Conservation (phyloP, 1,140 invertebrate genomes). For the Charaxes varanes region DNA sequence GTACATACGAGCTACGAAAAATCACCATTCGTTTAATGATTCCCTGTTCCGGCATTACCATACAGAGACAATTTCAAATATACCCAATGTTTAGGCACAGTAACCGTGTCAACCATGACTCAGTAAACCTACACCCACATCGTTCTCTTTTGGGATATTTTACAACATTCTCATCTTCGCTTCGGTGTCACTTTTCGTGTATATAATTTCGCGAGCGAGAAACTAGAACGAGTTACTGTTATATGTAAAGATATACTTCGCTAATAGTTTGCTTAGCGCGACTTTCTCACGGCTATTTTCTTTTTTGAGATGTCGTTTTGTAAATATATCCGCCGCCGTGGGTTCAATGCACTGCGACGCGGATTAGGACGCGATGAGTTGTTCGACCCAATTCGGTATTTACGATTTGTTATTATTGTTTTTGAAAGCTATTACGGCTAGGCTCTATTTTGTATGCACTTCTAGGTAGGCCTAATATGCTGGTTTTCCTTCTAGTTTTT, state of each 20-base stretch:
- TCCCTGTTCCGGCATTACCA: constrained; percentile 10
- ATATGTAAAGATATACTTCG: constrained; percentile 6
- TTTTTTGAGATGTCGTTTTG: constrained; percentile 11
- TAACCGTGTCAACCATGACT: constrained; percentile 38
- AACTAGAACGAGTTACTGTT: constrained; percentile 24
- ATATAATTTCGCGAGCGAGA: constrained; percentile 8
- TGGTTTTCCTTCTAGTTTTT: no score
- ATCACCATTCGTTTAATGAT: background rate
- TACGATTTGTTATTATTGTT: constrained; percentile 9
- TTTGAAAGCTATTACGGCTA: no score
- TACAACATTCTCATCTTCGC: constrained; percentile 13
- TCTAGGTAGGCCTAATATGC: no score
- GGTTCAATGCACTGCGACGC: constrained; percentile 10
- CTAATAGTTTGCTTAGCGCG: constrained; percentile 10
- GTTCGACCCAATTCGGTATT: constrained; percentile 8
- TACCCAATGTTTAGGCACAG: constrained; percentile 33
- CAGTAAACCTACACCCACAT: constrained; percentile 25
- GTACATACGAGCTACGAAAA: background rate
- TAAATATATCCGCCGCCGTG: constrained; percentile 9
- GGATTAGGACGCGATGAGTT: constrained; percentile 9
- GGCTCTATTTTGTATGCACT: no score
- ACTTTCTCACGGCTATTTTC: constrained; percentile 11
- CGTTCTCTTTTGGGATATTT: constrained; percentile 14
- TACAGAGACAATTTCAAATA: constrained; percentile 29
- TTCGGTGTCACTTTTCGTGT: constrained; percentile 14